A percentile compares a stretch with the other conserved stretches of the same genome.
These are phyloP conservation scores for Mycetomoellerius zeteki DNA, from an alignment of 1,140 invertebrate species.

Conservation along the genomic window DNA sequence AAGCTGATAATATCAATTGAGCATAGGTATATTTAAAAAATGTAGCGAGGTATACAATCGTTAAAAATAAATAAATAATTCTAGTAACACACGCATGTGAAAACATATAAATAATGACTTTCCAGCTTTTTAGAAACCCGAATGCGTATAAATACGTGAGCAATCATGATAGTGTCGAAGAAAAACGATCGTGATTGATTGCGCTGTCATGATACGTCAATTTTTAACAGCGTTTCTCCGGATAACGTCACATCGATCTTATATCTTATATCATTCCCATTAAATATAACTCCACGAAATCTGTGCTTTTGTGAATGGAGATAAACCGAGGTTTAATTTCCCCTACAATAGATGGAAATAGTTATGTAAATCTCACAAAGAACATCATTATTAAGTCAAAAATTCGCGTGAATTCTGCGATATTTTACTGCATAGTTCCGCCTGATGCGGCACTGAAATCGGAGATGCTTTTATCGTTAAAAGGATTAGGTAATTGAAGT, in stretches of 20 bases:
- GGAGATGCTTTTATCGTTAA: conserved; percentile 38
- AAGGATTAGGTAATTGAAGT: conserved; percentile 51
- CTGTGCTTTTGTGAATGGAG: background rate
- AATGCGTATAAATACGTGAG: background rate
- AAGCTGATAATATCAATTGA: background rate
- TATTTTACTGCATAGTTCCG: background rate
- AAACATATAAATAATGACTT: background rate
- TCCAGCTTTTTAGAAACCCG: background rate
- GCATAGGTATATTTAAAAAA: background rate
- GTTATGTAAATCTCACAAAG: background rate
- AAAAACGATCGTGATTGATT: conserved; percentile 35
- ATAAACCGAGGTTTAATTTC: background rate
- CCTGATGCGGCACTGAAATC: background rate
- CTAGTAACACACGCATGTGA: background rate
- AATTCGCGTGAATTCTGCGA: conserved; percentile 1
- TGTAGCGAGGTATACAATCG: too few relatives aligned
- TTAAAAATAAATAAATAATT: background rate
- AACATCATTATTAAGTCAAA: background rate
- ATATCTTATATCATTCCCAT: background rate
- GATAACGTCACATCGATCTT: conserved; percentile 27
- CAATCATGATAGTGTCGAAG: background rate
- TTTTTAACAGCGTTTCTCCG: background rate
- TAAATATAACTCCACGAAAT: background rate
- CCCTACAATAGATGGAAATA: background rate
- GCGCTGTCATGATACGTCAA: conserved; percentile 29